Evolutionary conservation across 2,797 vertebrate species (phyloP), one percentile per base, ranked within the genome.

Genomic region (Coregonus ussuriensis): DNA sequence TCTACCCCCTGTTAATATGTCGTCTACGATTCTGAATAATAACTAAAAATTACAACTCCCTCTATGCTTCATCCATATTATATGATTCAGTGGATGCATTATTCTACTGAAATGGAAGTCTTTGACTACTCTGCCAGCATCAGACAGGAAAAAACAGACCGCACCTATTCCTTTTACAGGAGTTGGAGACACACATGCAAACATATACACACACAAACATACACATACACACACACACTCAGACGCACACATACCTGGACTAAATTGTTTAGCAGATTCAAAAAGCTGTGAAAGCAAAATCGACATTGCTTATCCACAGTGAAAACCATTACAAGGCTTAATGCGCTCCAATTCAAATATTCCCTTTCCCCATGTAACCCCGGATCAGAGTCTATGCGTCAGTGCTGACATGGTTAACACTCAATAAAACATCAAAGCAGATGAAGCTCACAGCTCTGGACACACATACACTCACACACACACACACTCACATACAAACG

Each of bases 401-500:
- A 86, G 88, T 80, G 74, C 82, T 81, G 83, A 87, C 87, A 86
- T 88, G 85, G 89, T 91, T 91, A 92, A 91, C 88, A 79, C 85
- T 95, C 87, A 93, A 94, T 93, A 93, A 94, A 94, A 93, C 94
- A 94, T 94, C 91, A 94, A 93, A 93, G 86, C 86, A 84, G 84
- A 86, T 86, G 84, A 87, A 88, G 86, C 87, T 88, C 83, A 80
- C 82, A 85, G 86, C 90, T 84, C 88, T 87, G 87, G 88, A 91
- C 85, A 87, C 85, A 87, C 62, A 87, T 84, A 89, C 88, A 89
- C 88, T 84, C 87, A 90, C 33, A 7, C 7, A 35, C 1, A 18
- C 47, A 52, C 4, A 35, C 1, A 35, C 41, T 25, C 14, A 52
- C n/a, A 67, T 31, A 77, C 59, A 71, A 25, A 71, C 69, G 54